Percentiles rank a stretch among this genome's conserved stretches.
These are phyloP conservation scores for Microctonus brassicae DNA, from an alignment of 2,888 invertebrate genomes.

Conservation along the genomic window DNA sequence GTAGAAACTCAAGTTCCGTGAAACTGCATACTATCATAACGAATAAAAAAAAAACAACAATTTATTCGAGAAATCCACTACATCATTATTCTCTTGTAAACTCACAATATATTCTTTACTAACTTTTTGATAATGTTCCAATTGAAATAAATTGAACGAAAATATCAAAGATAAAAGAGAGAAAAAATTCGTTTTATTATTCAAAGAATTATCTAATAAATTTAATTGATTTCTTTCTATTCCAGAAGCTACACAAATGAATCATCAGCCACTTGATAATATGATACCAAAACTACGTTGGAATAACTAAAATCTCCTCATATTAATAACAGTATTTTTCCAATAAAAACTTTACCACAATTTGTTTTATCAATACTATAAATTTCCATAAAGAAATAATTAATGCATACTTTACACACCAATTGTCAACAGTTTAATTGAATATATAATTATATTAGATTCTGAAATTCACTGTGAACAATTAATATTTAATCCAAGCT, in stretches of 20 bases:
- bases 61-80: neutral
- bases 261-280: neutral
- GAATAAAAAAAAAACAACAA: neutral
- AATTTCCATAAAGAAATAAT: too few species aligned
- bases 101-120: neutral
- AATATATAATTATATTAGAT: neutral
- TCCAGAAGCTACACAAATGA: neutral
- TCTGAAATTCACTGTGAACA: neutral
- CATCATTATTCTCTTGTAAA: neutral
- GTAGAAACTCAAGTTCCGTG: neutral
- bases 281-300: neutral
- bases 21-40: neutral
- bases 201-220: too few species aligned
- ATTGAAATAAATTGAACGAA: too few species aligned
- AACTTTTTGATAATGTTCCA: neutral
- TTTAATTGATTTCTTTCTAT: neutral
- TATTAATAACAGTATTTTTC: neutral
- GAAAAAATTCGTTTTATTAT: too few species aligned
- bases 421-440: neutral
- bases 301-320: conserved; percentile 1
- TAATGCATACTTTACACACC: too few species aligned
- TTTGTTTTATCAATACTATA: too few species aligned
- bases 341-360: neutral
- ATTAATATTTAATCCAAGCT: neutral
- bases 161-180: too few species aligned